Evolutionary conservation across 2,113 vertebrate species (phyloP).

Genomic region (Apaloderma vittatum): DNA sequence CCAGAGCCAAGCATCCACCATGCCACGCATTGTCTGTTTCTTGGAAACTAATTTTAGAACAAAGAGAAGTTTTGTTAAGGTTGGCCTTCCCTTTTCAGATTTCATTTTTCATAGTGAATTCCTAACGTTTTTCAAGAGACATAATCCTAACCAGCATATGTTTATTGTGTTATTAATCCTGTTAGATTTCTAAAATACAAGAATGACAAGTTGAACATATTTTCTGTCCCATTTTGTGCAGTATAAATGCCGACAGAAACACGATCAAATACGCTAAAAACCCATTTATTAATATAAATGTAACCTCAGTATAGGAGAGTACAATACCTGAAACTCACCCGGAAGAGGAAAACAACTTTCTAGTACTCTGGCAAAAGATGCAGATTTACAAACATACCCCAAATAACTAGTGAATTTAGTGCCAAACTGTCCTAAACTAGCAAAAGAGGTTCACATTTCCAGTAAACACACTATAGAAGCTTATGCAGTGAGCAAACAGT

Average conservation of each 20-base stretch:
- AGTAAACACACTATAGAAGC: not conserved
- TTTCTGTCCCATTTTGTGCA: not conserved
- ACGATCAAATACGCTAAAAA: not conserved
- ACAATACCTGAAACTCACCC: not conserved
- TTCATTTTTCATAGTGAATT: not conserved
- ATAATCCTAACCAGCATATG: not conserved
- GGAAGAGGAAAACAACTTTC: not conserved
- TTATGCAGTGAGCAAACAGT: not conserved
- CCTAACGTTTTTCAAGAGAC: not conserved
- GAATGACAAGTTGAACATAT: not conserved
- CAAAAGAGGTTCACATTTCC: not conserved
- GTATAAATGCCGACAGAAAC: not conserved
- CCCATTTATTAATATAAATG: not conserved
- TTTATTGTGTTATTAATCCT: not conserved
- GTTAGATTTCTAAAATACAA: not conserved
- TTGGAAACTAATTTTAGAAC: conserved; percentile 85
- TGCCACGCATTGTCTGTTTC: conserved; percentile 95
- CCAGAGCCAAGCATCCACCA: conserved; percentile 94
- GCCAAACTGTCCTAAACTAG: not conserved
- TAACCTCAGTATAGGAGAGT: not conserved
- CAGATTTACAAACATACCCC: not conserved
- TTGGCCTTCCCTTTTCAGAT: not conserved
- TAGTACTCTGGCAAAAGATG: not conserved
- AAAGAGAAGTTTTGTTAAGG: not conserved
- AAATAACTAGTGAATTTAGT: not conserved